Evolutionary conservation across 2,888 invertebrate genomes (phyloP), one percentile per base, ranked within the genome.

Genomic region (Rotaria magnacalcarata): DNA sequence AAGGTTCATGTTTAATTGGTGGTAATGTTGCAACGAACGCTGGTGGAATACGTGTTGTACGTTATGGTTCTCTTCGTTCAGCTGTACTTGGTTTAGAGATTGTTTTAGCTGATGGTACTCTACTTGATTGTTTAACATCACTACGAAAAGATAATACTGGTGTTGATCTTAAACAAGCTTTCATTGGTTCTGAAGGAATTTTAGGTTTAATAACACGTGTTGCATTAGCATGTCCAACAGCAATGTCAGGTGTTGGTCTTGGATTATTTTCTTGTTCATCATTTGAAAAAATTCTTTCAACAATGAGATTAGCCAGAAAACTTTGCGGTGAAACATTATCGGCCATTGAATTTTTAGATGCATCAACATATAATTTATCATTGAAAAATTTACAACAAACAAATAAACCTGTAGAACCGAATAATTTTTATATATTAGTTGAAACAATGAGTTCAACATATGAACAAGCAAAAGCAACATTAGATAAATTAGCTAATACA

Each of bases 131-230:
- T 87, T 93, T 98, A 90, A 93, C 94, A 0, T 52, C 80, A 52
- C 92, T 97, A 89, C 95, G 96, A 90, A 99, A 99, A 91, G 97
- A 99, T 91, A 99, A 99, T 91, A 97, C 98, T 0, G 98, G 98
- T 0, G 96, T 96, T 90, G 97, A 98, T 90, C 92, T 98, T 89
- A 97, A 97, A 90, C 97, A 99, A 91, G 91, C 98, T 87, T 97
- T 99, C 90, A 95, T 98, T 89, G 99, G 99, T 24, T 96, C 97
- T 0, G 99, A 99, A 92, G 99, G 99, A 84, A 96, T 97, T 0
- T 92, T 99, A 85, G 99, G 99, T 24, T 91, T 99, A 10, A 94
- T 99, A 14, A 98, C 98, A 0, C 95, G 95, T 92, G 94, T 96
- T 10, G 94, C 96, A 5, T 94, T 99, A 87, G 94, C 96, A 87